Base-by-base conservation (phyloP, 2,888 invertebrate genomes). In the Drosophila koepferae region DNA sequence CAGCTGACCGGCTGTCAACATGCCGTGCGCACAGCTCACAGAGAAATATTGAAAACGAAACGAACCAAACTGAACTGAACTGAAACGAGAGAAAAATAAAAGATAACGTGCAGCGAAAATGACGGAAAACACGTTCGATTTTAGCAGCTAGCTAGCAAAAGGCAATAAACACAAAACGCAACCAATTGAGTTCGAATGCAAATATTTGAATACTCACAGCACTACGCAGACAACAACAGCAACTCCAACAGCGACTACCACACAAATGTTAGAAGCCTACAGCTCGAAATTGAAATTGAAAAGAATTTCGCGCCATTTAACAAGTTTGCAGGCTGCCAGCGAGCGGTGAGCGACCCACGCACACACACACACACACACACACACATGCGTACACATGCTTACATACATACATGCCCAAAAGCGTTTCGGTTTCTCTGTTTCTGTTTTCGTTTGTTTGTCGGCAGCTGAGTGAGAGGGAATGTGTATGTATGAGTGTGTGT, bases 161-260 rank as follows among this genome's bases (percentile, higher is more conserved):
- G 65, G 88, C 88, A 90, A 86, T 88, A 88, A 88, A 88, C 80
- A 83, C 89, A 86, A 90, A 85, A 83, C 77, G 83, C 89, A 83
- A 74, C 77, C 90, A 88, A 86, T 90, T 90, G 89, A 88, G 88
- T 87, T 82, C 86, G 76, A 85, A 85, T 85, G 88, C 90, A 86
- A 86, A 86, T 85, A 86, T 85, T 85, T 87, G 85, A 72, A 55
- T 68, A 72, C 63, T 65, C 60, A 44, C 71, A 80, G 56, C 55
- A 41, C 41, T 61, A 46, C 53, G 20, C 49, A 71, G 77, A 36
- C 55, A 60, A 31, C 51, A 59, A 55, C 48, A 43, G 9, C 43
- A 61, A 31, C 23, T 61, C n/a, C 36, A 48, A 6, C 18, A 41
- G 40, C 34, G 40, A 44, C 41, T 28, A 31, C 63, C 31, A 65